Base-by-base conservation (phyloP, 1,140 invertebrate genomes). In the Glomeris maerens region DNA sequence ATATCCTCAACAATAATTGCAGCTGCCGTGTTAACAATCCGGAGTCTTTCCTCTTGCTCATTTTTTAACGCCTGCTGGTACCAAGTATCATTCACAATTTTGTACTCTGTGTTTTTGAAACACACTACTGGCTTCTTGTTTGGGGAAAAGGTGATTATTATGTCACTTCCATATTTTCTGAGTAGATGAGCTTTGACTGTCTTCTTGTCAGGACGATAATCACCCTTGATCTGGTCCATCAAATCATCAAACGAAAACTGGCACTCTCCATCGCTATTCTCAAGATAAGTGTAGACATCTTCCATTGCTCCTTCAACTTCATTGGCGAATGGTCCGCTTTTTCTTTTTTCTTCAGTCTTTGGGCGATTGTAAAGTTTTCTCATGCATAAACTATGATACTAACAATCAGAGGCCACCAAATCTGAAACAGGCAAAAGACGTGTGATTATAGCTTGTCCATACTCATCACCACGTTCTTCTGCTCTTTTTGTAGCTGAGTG, bases 1-100 rank as follows among this genome's bases (percentile, higher is more conserved):
- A 65, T 65, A 56, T 65, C 62, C 53, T 64, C 57, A 5, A 55
- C 27, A 57, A 64, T 61, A 40, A 66, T 66, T 42, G 44, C 56
- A 52, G 59, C 64, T 26, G 62, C 61, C 39, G 60, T 57, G 40
- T 62, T 50, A 45, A 65, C 51, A 22, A 60, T 36, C 21, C 57
- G 39, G 20, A 58, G 17, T 31, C 57, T 53, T 48, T 55, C 50
- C 29, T 27, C 3, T 46, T 3, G 25, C 22, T 5, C 4, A 10
- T 26, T 5, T 31, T 25, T 52, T 52, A 20, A 10, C 20, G 13
- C 27, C 5, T 47, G 28, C 17, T 7, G n/a, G 23, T 52, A 52
- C 50, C 52, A 54, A 36, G n/a, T 7, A 10, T 47, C 45, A 41
- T 20, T 7, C 17, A 54, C 20, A 49, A 54, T 40, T 52, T 54